Conservation (phyloP, 2,113 vertebrate species). For the Excalfactoria chinensis region DNA sequence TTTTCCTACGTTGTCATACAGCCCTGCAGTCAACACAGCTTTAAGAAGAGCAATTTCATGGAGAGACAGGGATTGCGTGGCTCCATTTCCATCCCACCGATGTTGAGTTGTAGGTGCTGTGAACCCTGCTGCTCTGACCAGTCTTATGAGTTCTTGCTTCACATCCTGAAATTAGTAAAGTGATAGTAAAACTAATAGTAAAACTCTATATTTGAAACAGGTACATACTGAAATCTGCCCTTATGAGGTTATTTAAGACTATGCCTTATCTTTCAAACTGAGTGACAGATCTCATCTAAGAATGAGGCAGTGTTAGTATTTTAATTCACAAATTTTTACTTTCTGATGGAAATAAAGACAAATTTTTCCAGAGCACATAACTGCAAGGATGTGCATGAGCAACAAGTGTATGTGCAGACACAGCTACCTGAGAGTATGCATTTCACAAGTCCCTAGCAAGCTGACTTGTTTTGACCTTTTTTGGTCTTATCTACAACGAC, state of each 20-base stretch:
- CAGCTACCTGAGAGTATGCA: background rate
- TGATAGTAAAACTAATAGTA: background rate
- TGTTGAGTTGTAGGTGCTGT: slow-evolving; percentile 33
- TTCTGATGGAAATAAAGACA: background rate
- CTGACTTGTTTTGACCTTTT: background rate
- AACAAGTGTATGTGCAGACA: background rate
- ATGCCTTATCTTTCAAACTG: background rate
- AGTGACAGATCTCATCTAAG: background rate
- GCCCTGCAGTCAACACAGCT: slow-evolving; percentile 90
- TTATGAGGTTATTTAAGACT: background rate
- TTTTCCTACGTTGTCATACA: slow-evolving; percentile 93
- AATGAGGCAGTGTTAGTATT: background rate
- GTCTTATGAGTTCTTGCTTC: slow-evolving; percentile 89
- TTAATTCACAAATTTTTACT: background rate
- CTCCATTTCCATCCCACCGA: slow-evolving; percentile 45
- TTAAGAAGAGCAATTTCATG: slow-evolving; percentile 88
- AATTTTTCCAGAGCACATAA: background rate
- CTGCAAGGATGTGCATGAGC: background rate
- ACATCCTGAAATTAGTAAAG: slow-evolving; percentile 83
- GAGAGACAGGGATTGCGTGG: slow-evolving; percentile 69
- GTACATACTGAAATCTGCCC: background rate
- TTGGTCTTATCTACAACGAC: background rate
- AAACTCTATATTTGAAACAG: background rate
- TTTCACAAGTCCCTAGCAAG: background rate
- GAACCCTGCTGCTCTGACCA: slow-evolving; percentile 94